Base-by-base conservation (phyloP, 37 sponge, comb jelly and placozoan genomes). In the Geodia barretti region DNA sequence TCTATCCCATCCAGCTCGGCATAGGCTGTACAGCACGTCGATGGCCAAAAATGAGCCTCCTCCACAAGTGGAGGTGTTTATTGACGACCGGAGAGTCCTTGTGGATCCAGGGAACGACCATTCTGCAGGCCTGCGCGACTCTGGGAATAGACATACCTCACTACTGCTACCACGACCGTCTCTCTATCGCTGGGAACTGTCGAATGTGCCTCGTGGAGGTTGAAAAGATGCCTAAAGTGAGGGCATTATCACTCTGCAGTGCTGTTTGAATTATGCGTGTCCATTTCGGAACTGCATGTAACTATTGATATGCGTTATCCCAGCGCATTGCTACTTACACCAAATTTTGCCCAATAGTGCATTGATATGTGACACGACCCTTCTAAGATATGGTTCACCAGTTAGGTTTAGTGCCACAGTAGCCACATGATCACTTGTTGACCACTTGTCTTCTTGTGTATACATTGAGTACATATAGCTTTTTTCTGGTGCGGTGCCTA, bases 121-220 rank as follows among this genome's bases (percentile, higher is more conserved):
- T 98, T 4, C 78, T 98, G 35, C 99, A 98, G 96, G 99, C 96
- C 23, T 98, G 99, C 83, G 96, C 88, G 0, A 67, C 76, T 74
- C 94, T 85, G 1, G 96, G 99, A 0, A 87, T 95, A 7, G 95
- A 98, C 76, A 98, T 98, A 26, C 99, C 99, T 1, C 79, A 96
- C 25, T 98, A 79, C 83, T 98, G 99, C 72, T 98, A 98, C 78
- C 99, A 98, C 64, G 99, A 98, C 5, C 75, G 99, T 0, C 92
- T 98, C 60, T 94, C 94, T 26, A 78, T 98, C 8, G 99, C 98
- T 64, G 98, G 98, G 0, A 98, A 98, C 85, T 98, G 98, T 64
- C 61, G 98, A 3, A 98, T 98, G 98, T 98, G 98, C 82, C 82
- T 98, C 21, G 98, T 96, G 63, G 96, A 98, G 79, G 89, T 98